Conservation (phyloP, 2,797 vertebrate genomes). For the Ambastaia sidthimunki region DNA sequence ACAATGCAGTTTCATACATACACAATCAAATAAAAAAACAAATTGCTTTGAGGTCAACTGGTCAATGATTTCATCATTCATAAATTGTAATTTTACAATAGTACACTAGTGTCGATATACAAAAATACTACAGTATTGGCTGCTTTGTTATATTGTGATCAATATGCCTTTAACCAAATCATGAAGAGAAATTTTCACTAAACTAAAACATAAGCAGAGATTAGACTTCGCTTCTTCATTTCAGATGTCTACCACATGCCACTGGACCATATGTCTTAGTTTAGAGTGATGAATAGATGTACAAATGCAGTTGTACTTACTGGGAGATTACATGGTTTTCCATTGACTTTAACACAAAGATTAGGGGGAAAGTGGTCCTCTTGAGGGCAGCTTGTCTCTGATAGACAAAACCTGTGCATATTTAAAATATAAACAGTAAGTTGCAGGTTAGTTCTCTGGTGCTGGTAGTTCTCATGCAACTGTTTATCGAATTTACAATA, state of each 20-base stretch:
- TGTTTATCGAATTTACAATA: neutral
- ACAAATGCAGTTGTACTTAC: conserved; percentile 75
- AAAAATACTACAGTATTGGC: no score
- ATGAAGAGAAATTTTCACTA: neutral
- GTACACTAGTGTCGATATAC: no score
- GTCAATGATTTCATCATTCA: no score
- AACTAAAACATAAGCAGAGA: neutral
- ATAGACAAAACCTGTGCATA: conserved; percentile 90
- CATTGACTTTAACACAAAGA: conserved; percentile 98
- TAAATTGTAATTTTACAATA: no score
- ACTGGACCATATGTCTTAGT: neutral
- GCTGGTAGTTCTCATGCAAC: neutral
- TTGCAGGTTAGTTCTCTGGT: neutral
- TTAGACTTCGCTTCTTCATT: neutral
- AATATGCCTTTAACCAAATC: neutral
- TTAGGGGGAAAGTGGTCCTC: conserved; percentile 99
- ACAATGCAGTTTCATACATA: neutral
- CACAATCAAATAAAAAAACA: neutral
- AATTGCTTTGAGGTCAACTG: no score
- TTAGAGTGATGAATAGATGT: neutral
- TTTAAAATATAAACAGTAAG: conserved; percentile 3
- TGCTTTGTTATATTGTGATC: no score
- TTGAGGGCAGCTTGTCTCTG: conserved; percentile 99
- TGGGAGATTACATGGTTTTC: conserved; percentile 97
- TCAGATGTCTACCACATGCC: neutral